Evolutionary conservation across 1,140 invertebrate genomes (phyloP).

Genomic region (Cepaea nemoralis): DNA sequence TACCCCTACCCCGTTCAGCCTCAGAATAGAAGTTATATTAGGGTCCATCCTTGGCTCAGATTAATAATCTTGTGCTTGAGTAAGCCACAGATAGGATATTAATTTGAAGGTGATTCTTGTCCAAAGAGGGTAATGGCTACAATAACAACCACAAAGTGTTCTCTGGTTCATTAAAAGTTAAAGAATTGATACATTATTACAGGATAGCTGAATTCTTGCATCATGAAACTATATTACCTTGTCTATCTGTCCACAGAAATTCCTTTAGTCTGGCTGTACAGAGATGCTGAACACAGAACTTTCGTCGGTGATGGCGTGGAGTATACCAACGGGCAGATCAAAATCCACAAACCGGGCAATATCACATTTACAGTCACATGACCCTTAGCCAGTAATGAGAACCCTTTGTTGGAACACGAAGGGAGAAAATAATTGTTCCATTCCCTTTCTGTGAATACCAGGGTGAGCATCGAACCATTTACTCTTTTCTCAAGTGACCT

Average conservation of each 20-base stretch:
- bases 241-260: neutral
- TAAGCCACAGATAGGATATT: too few relatives aligned
- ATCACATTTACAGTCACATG: conserved; percentile 27
- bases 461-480: neutral
- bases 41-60: too few relatives aligned
- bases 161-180: too few relatives aligned
- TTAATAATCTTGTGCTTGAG: too few relatives aligned
- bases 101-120: too few relatives aligned
- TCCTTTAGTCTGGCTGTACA: neutral
- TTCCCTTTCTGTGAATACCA: neutral
- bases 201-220: too few relatives aligned
- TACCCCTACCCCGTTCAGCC: too few relatives aligned
- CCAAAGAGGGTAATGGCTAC: too few relatives aligned
- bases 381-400: conserved; percentile 17
- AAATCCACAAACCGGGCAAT: neutral
- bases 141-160: too few relatives aligned
- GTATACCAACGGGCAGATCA: neutral
- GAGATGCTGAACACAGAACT: neutral
- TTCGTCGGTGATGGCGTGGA: conserved; percentile 3
- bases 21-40: too few relatives aligned
- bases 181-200: too few relatives aligned
- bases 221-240: too few relatives aligned
- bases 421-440: neutral
- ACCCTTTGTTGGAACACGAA: neutral
- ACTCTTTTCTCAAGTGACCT: neutral